Conservation (phyloP, 2,888 invertebrate species). For the Mamestra brassicae region DNA sequence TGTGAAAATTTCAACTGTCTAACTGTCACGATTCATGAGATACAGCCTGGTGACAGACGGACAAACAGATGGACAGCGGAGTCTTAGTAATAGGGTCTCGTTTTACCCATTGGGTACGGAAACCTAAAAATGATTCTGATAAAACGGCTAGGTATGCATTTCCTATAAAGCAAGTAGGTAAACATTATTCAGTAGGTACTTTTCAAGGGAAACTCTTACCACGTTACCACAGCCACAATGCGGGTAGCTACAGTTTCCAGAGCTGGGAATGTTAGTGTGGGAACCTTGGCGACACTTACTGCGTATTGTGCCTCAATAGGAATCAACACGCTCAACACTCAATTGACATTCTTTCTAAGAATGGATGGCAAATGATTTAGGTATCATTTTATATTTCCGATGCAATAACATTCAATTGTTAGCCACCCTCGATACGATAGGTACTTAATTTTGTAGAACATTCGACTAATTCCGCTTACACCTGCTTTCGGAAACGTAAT, state of each 20-base stretch:
- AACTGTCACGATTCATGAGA: too few relatives aligned
- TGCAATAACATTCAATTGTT: background rate
- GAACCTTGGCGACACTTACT: background rate
- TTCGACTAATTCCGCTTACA: background rate
- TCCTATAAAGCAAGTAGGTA: background rate
- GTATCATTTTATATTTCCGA: background rate
- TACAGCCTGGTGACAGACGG: too few relatives aligned
- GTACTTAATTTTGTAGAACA: background rate
- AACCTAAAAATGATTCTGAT: too few relatives aligned
- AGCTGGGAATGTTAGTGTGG: slow-evolving; percentile 1
- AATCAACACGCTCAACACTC: background rate
- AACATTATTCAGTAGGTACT: slow-evolving; percentile 1
- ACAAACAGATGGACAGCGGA: too few relatives aligned
- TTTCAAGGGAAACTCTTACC: background rate
- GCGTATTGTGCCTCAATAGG: background rate
- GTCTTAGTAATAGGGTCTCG: too few relatives aligned
- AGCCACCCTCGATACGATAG: too few relatives aligned
- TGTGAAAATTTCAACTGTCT: too few relatives aligned
- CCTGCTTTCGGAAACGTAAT: background rate
- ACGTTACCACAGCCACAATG: background rate
- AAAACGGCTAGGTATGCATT: background rate
- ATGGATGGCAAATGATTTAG: background rate
- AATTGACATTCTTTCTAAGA: background rate
- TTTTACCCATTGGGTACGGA: too few relatives aligned
- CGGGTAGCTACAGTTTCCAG: slow-evolving; percentile 1